Conservation (phyloP, 2,113 vertebrate genomes). For the Rhinolophus sinicus region DNA sequence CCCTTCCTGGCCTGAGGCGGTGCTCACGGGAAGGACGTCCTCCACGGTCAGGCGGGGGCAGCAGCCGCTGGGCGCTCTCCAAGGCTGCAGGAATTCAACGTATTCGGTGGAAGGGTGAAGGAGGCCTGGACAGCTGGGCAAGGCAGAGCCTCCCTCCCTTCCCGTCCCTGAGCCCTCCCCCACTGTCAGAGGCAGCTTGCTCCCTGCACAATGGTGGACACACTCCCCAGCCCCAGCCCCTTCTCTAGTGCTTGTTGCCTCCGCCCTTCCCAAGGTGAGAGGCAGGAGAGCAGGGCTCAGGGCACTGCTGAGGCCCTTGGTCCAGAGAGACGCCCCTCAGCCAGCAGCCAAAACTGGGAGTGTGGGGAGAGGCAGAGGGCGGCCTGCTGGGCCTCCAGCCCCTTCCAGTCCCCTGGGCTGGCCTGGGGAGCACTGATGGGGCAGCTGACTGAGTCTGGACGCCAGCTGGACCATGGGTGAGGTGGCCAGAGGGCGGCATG, state of each 20-base stretch:
- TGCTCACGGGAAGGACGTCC: background rate
- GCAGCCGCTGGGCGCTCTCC: background rate
- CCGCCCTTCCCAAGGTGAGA: accelerated
- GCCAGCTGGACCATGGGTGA: conserved; percentile 72
- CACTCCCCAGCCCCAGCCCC: background rate
- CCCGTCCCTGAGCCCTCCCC: accelerated
- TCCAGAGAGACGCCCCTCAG: background rate
- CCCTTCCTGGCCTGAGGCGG: background rate
- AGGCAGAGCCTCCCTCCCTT: too few relatives aligned
- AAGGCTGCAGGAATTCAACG: accelerated
- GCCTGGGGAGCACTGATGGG: background rate
- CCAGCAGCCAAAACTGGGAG: accelerated
- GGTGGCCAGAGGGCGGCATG: background rate
- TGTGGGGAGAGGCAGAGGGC: accelerated
- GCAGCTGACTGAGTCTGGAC: background rate
- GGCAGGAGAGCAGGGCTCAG: background rate
- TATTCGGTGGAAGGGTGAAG: accelerated
- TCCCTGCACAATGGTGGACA: background rate
- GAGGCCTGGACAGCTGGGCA: too few relatives aligned
- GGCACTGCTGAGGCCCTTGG: background rate
- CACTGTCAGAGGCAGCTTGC: background rate
- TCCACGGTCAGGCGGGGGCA: background rate
- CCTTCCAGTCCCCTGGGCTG: background rate
- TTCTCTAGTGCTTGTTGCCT: background rate
- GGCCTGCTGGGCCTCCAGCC: background rate